phyloP scores from a whole-genome alignment of 2,888 invertebrate genomes.

The Trichogramma evanescens region DNA sequence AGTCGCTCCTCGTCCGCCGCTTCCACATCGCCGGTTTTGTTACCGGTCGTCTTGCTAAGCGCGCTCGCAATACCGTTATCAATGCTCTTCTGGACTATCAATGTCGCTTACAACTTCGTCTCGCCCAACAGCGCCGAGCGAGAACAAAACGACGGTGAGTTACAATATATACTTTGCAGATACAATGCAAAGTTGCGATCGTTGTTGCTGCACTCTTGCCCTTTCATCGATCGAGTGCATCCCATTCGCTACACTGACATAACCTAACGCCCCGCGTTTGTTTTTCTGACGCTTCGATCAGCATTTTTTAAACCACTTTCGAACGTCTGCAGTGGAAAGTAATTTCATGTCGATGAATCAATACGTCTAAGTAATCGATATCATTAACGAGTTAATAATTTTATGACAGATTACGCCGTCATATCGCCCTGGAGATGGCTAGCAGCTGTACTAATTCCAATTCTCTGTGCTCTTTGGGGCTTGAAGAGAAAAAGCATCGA shows the following conservation, averaged over 20 bases:
- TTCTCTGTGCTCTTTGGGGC: conserved; percentile 61
- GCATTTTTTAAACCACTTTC: too few relatives aligned
- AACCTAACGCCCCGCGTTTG: too few relatives aligned
- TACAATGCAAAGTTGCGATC: too few relatives aligned
- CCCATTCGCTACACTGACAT: too few relatives aligned
- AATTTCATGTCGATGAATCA: too few relatives aligned
- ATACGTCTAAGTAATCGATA: too few relatives aligned
- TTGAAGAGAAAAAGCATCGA: conserved; percentile 62
- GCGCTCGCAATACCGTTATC: conserved; percentile 68
- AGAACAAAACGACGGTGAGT: conserved; percentile 17
- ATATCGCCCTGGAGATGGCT: conserved; percentile 64
- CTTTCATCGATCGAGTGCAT: too few relatives aligned
- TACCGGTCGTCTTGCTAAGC: conserved; percentile 60
- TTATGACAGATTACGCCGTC: conserved; percentile 52
- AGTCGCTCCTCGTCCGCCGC: too few relatives aligned
- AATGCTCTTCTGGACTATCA: conserved; percentile 68
- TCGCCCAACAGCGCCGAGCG: conserved; percentile 37
- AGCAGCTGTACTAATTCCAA: conserved; percentile 57
- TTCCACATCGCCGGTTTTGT: conserved; percentile 35
- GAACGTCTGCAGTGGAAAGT: too few relatives aligned
- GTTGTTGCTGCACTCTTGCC: too few relatives aligned
- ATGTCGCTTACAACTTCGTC: conserved; percentile 61
- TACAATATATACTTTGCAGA: not conserved
- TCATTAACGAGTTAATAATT: not conserved
- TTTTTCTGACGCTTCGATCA: too few relatives aligned